Evolutionary conservation across 1,140 invertebrate genomes (phyloP), one percentile per base, ranked within the genome.

Genomic region (Pantala flavescens): DNA sequence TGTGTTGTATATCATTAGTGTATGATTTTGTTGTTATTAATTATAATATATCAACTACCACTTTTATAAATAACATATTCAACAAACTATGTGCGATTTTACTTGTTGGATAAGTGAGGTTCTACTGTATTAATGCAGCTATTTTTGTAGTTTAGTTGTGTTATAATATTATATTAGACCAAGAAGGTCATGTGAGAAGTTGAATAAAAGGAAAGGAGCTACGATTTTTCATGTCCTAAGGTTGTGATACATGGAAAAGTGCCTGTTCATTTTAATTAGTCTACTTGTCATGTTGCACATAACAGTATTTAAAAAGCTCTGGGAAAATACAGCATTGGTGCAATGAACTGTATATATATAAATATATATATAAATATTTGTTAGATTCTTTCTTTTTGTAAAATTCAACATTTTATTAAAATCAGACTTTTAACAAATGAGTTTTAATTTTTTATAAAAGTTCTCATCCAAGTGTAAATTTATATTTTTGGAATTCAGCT

Each of bases 201-300:
- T 3, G n/a, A 16, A 63, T 63, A 63, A 7, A 63, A 36, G 14
- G 49, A 63, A 63, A 63, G 49, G 16, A 63, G 49, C 49, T 19
- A 36, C 3, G 14, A 7, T 63, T 63, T 63, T 63, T 63, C 49
- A 63, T 63, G 49, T 63, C 49, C 49, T 63, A 63, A 63, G 49
- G 49, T 63, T 63, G 49, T 63, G 49, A 63, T 63, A 63, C 49
- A 63, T 63, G 49, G 49, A 63, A 63, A 63, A 63, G 49, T 63
- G 49, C 49, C 49, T 63, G 49, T 63, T 63, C 49, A 63, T 63
- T 63, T 63, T 16, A 63, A 3, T 63, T 63, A 63, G 49, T 63
- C 16, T 63, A 63, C 49, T 63, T 63, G 49, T 63, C 49, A 63
- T 19, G n/a, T 63, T 63, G 49, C 49, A 63, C 49, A 63, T 63